A percentile compares a stretch with the other conserved stretches of the same genome.
These are phyloP conservation scores for Euplagia quadripunctaria DNA, from an alignment of 2,888 invertebrate species.

Conservation along the genomic window DNA sequence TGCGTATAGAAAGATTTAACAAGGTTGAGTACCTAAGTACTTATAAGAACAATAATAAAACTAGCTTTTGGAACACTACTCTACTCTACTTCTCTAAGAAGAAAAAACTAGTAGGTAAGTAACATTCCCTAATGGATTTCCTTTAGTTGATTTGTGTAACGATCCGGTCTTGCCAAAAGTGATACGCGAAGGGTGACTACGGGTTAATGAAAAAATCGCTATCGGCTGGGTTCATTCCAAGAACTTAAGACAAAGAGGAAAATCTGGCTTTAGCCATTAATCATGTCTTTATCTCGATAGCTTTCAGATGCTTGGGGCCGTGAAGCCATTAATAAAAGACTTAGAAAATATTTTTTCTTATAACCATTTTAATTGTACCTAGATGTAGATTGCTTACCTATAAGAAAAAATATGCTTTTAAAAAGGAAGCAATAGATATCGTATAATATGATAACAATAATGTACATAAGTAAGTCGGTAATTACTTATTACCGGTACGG, in stretches of 20 bases:
- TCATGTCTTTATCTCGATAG: slow-evolving; percentile 68
- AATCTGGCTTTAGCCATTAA: slow-evolving; percentile 63
- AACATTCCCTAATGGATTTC: slow-evolving; percentile 12
- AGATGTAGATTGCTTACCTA: no score
- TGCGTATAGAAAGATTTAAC: background rate
- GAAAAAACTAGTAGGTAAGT: background rate
- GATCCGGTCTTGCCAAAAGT: slow-evolving; percentile 27
- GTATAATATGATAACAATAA: background rate
- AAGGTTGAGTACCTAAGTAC: background rate
- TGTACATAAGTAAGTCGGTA: no score
- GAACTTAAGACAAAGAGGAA: slow-evolving; percentile 61
- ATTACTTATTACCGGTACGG: no score
- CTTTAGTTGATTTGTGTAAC: slow-evolving; percentile 19
- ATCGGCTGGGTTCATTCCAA: slow-evolving; percentile 59
- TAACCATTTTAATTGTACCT: background rate
- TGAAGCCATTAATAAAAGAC: slow-evolving; percentile 61
- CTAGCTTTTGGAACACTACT: no score
- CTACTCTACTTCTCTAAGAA: background rate
- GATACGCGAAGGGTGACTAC: slow-evolving; percentile 22
- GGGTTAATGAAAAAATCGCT: slow-evolving; percentile 55
- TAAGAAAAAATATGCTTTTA: no score
- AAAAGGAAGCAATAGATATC: background rate
- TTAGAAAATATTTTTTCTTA: slow-evolving; percentile 26
- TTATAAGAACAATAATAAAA: background rate
- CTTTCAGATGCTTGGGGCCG: slow-evolving; percentile 55